Evolutionary conservation across 2,888 invertebrate species (phyloP).

Genomic region (Drosophila rubida): DNA sequence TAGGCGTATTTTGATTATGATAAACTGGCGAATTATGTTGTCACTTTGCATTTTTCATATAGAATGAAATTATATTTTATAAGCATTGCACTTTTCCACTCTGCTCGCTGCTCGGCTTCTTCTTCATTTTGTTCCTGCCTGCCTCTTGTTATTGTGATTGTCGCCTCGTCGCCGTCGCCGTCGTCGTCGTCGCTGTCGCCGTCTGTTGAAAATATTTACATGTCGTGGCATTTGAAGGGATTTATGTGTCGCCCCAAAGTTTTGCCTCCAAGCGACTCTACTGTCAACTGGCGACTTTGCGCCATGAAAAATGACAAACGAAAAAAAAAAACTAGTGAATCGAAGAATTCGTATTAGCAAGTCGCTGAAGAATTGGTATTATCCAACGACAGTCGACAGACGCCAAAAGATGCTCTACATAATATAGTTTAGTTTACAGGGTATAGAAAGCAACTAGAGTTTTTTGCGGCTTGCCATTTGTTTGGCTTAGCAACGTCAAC

Average conservation of each 20-base stretch:
- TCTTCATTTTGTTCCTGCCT: conserved; percentile 14
- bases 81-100: conserved; percentile 55
- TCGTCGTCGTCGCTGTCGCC: conserved; percentile 36
- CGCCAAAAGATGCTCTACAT: too few species aligned
- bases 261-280: conserved; percentile 46
- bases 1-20: conserved; percentile 82
- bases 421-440: background rate
- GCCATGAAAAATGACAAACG: conserved; percentile 64
- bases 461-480: conserved; percentile 51
- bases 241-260: conserved; percentile 72
- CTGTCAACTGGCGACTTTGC: conserved; percentile 63
- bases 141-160: conserved; percentile 48
- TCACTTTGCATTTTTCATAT: conserved; percentile 82
- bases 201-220: conserved; percentile 73
- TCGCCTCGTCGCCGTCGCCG: conserved; percentile 27
- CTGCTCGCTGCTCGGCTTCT: background rate
- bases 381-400: too few species aligned
- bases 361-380: conserved; percentile 12
- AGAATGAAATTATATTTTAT: conserved; percentile 81
- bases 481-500: conserved; percentile 54
- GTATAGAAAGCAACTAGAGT: conserved; percentile 5
- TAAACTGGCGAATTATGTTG: conserved; percentile 84
- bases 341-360: conserved; percentile 52
- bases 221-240: conserved; percentile 77
- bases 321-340: conserved; percentile 29